phyloP scores from a whole-genome alignment of 1,140 invertebrate genomes.

The Phenacoccus solenopsis region DNA sequence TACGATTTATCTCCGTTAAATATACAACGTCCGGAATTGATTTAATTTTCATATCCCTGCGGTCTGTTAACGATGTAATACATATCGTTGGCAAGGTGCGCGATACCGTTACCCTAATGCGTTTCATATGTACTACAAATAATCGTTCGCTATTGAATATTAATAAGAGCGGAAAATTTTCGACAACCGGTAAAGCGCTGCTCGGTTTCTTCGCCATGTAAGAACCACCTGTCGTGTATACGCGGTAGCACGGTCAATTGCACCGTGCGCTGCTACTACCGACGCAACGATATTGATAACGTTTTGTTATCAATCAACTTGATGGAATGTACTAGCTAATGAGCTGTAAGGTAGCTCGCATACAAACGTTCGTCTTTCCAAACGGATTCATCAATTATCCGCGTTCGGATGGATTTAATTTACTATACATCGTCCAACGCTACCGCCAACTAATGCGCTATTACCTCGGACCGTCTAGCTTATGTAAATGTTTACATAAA shows the following conservation, averaged over 20 bases:
- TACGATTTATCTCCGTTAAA: background rate
- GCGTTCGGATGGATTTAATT: background rate
- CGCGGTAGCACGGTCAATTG: background rate
- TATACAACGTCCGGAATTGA: background rate
- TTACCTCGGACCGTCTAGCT: too few species aligned
- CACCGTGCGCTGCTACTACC: background rate
- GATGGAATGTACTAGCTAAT: background rate
- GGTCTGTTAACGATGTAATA: background rate
- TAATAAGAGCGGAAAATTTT: background rate
- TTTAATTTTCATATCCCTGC: background rate
- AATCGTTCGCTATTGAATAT: background rate
- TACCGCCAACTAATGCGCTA: too few species aligned
- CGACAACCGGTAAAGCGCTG: background rate
- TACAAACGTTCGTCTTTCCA: background rate
- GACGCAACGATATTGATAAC: background rate
- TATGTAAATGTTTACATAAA: slow-evolving; percentile 3
- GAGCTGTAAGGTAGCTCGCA: background rate
- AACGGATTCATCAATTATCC: background rate
- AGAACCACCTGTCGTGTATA: background rate
- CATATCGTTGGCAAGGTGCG: background rate
- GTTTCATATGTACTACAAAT: background rate
- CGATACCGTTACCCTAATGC: background rate
- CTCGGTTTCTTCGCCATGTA: too few species aligned
- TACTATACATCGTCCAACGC: too few species aligned
- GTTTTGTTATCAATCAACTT: slow-evolving; percentile 2